phyloP scores from a whole-genome alignment of 2,888 invertebrate genomes.

The Bombyx huttoni region DNA sequence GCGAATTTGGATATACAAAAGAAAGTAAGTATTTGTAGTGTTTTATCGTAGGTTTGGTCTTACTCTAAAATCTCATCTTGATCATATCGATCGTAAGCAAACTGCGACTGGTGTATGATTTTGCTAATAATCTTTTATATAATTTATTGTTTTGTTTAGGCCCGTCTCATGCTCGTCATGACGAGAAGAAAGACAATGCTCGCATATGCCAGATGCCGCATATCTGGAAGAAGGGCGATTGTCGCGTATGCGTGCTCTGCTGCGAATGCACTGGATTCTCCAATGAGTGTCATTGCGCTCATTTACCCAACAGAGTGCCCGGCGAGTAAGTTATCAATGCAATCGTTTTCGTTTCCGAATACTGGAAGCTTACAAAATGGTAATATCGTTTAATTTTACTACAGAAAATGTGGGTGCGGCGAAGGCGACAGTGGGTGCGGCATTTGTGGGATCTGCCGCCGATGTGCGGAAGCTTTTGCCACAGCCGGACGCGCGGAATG shows the following conservation, averaged over 20 bases:
- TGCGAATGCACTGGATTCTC: slow-evolving; percentile 95
- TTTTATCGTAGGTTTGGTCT: neutral
- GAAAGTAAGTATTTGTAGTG: slow-evolving; percentile 56
- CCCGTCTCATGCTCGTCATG: slow-evolving; percentile 18
- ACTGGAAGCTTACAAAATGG: neutral
- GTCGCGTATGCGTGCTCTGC: slow-evolving; percentile 92
- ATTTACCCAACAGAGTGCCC: slow-evolving; percentile 83
- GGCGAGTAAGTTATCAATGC: slow-evolving; percentile 22
- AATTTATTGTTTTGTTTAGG: slow-evolving; percentile 12
- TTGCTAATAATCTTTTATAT: neutral
- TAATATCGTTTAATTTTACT: neutral
- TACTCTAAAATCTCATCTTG: too few relatives aligned
- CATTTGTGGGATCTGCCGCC: slow-evolving; percentile 91
- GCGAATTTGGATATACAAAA: slow-evolving; percentile 79
- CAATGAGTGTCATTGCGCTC: slow-evolving; percentile 72
- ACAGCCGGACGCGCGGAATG: slow-evolving; percentile 14
- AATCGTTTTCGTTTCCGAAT: too few relatives aligned
- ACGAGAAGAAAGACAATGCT: slow-evolving; percentile 27
- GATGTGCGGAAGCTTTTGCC: slow-evolving; percentile 77
- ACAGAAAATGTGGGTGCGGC: slow-evolving; percentile 93
- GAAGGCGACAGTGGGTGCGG: slow-evolving; percentile 95
- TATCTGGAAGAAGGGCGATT: slow-evolving; percentile 84
- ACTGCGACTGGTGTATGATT: too few relatives aligned
- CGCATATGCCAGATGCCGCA: slow-evolving; percentile 77
- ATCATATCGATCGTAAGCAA: too few relatives aligned